These are phyloP conservation scores for Notothenia rossii DNA, from an alignment of 2,113 vertebrate species.

Conservation along the genomic window DNA sequence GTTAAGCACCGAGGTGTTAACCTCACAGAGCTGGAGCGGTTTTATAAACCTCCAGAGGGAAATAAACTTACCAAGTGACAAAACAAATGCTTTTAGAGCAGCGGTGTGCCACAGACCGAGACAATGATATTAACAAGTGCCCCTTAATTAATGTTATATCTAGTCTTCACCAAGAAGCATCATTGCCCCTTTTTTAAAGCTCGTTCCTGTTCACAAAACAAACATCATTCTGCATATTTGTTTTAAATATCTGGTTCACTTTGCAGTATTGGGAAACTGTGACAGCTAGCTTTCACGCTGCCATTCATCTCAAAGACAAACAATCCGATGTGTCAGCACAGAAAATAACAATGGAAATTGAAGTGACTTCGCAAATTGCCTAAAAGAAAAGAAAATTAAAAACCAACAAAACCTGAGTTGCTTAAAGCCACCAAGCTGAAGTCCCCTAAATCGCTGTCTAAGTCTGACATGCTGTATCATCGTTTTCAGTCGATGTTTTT, in stretches of 20 bases:
- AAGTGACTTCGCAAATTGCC: not conserved
- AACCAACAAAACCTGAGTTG: not conserved
- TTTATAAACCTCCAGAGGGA: not conserved
- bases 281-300: not conserved
- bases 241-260: not conserved
- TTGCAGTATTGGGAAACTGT: not conserved
- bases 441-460: not conserved
- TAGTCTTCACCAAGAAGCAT: too few relatives aligned
- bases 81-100: not conserved
- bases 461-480: too few relatives aligned
- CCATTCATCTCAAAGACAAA: slow-evolving; percentile 24
- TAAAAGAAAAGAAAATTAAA: not conserved
- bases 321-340: slow-evolving; percentile 4
- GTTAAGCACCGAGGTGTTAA: slow-evolving; percentile 32
- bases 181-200: too few relatives aligned
- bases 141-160: not conserved
- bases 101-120: not conserved
- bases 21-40: slow-evolving; percentile 1
- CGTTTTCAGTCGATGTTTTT: not conserved
- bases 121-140: not conserved
- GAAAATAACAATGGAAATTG: not conserved
- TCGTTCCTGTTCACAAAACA: too few relatives aligned
- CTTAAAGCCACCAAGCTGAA: not conserved
- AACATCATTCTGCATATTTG: too few relatives aligned
- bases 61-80: not conserved